Percentiles rank a stretch among this genome's conserved stretches.
These are phyloP conservation scores for Thyatira batis DNA, from an alignment of 2,888 invertebrate genomes.

Conservation along the genomic window DNA sequence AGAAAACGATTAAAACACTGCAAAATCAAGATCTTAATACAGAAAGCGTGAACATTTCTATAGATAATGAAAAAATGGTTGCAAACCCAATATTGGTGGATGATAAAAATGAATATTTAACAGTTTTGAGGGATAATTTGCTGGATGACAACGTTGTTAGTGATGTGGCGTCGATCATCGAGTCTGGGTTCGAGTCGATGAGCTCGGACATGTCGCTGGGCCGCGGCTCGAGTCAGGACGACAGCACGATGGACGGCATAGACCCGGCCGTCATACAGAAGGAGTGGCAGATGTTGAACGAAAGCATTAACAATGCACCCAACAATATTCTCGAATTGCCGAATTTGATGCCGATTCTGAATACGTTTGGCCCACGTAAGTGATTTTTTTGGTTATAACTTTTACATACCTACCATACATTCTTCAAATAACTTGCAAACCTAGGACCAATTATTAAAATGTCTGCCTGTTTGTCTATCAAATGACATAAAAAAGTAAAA, in stretches of 20 bases:
- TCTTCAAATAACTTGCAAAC: no score
- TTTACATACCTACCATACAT: no score
- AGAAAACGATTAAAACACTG: constrained; percentile 20
- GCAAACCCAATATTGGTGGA: background rate
- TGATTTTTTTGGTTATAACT: constrained; percentile 8
- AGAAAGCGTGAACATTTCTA: constrained; percentile 4
- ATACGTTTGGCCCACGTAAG: constrained; percentile 47
- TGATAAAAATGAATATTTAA: background rate
- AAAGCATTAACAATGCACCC: constrained; percentile 8
- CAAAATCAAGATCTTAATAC: constrained; percentile 10
- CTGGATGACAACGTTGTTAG: background rate
- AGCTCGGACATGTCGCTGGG: constrained; percentile 32
- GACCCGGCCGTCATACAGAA: constrained; percentile 42
- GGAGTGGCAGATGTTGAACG: constrained; percentile 40
- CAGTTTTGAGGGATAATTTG: background rate
- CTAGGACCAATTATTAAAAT: no score
- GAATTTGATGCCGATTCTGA: constrained; percentile 37
- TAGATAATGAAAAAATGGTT: constrained; percentile 7
- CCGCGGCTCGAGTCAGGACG: constrained; percentile 32
- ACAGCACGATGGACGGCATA: constrained; percentile 50
- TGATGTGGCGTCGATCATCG: constrained; percentile 10
- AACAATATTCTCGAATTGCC: constrained; percentile 31
- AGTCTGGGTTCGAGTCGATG: constrained; percentile 32
- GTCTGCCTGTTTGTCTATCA: no score
- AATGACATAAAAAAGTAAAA: no score